These are phyloP conservation scores for Gryllus longicercus DNA, from an alignment of 2,888 invertebrate genomes.

Conservation along the genomic window DNA sequence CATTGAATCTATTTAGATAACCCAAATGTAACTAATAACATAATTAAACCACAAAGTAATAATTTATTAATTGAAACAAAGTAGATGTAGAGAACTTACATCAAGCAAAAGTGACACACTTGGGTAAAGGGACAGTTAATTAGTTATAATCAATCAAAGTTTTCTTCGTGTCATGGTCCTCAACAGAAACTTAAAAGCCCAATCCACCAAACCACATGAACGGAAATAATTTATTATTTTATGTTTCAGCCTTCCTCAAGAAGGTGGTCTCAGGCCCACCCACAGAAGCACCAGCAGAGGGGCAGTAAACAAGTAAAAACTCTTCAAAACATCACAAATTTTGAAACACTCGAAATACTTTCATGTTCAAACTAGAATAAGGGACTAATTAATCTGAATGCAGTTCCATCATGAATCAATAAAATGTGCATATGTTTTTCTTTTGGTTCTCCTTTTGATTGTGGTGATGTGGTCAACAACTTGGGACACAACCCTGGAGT, in stretches of 20 bases:
- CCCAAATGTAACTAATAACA: too few relatives aligned
- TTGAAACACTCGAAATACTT: conserved; percentile 18
- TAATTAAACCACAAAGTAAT: too few relatives aligned
- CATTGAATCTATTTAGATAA: too few relatives aligned
- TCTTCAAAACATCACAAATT: neutral
- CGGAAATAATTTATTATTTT: neutral
- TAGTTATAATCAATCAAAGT: conserved; percentile 36
- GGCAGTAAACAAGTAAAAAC: conserved; percentile 29
- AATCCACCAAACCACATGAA: neutral
- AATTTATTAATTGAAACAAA: too few relatives aligned
- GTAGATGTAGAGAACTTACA: neutral
- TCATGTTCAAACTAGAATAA: conserved; percentile 4
- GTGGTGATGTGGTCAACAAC: neutral
- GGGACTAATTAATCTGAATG: neutral
- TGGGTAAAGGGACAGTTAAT: too few relatives aligned
- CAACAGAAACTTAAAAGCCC: conserved; percentile 31
- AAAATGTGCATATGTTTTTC: neutral
- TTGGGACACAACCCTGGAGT: conserved; percentile 21
- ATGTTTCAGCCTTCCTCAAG: conserved; percentile 74
- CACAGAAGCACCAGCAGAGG: conserved; percentile 20
- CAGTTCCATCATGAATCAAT: conserved; percentile 6
- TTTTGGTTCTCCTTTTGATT: neutral
- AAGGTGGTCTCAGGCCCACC: conserved; percentile 59
- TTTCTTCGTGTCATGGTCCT: conserved; percentile 46
- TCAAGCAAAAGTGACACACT: neutral